Evolutionary conservation across 2,797 vertebrate species (phyloP), one percentile per base, ranked within the genome.

Genomic region (Nannoperca obscura): DNA sequence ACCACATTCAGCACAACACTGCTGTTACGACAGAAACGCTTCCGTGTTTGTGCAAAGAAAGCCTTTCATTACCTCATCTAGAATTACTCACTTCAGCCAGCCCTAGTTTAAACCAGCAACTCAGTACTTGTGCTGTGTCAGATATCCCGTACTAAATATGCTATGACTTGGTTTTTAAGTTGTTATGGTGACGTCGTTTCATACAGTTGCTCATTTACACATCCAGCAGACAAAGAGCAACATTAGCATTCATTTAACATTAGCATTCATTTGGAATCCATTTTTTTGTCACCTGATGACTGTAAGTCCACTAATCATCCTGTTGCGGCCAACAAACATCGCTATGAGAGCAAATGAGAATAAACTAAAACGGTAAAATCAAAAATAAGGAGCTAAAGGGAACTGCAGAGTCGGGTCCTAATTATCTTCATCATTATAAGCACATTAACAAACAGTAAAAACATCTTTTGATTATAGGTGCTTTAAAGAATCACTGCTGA

Each of bases 1-100:
- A 34, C 42, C 68, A 55, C 63, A 70, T 79, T 27, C 64, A 58
- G 55, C 47, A 14, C 55, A 62, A 12, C 24, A 46, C 79, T 70
- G 40, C 47, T 72, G 47, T 40, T 63, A 27, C 65, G 80, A 64
- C 19, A n/a, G 47, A 58, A 53, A 8, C 32, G 30, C 38, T 47
- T 52, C 50, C 22, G 3, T 69, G 65, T 54, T 59, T 49, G 36
- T 30, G 15, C 52, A 32, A 27, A 20, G 44, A 9, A 1, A 70
- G 19, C n/a, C 66, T 59, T 38, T 69, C 32, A 74, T 62, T 74
- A 62, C n/a, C 36, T 44, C 24, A 15, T n/a, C 36, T 36, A 30
- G 40, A 61, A 40, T 57, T 47, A 71, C 50, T 70, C 59, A 52
- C 54, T 67, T 47, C 11, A 66, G 17, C 55, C 55, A 40, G 19